A percentile compares a stretch with the other conserved stretches of the same genome.
Evolutionary conservation across 1,140 invertebrate genomes (phyloP).

Genomic region (Neodiprion lecontei): DNA sequence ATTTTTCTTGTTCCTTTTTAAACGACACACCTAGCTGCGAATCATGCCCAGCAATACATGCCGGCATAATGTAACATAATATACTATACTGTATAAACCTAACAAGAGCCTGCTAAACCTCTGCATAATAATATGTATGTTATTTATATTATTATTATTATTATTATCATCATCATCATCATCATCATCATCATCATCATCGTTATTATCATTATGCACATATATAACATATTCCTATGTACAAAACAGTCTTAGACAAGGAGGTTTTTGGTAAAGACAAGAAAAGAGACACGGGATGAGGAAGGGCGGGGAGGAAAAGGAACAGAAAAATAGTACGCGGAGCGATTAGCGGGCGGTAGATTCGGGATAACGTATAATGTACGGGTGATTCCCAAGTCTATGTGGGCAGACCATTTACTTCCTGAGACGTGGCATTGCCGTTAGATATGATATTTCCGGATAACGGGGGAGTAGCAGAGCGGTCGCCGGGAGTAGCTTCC

Average conservation of each 20-base stretch:
- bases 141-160: not conserved
- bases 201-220: conserved; percentile 31
- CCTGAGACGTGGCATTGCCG: conserved; percentile 33
- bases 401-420: conserved; percentile 38
- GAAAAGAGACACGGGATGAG: conserved; percentile 11
- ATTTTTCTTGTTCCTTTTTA: too few relatives aligned
- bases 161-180: conserved; percentile 18
- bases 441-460: conserved; percentile 31
- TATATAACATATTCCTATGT: conserved; percentile 28
- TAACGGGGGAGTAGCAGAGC: conserved; percentile 10
- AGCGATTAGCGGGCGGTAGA: conserved; percentile 20
- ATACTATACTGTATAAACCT: not conserved
- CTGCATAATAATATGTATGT: not conserved
- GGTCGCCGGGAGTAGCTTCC: conserved; percentile 24
- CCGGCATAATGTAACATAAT: too few relatives aligned
- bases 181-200: conserved; percentile 22
- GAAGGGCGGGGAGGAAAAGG: not conserved
- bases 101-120: not conserved
- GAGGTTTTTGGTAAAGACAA: not conserved
- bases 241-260: conserved; percentile 31
- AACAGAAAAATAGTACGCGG: conserved; percentile 6
- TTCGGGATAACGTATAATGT: conserved; percentile 7
- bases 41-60: too few relatives aligned
- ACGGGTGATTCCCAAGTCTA: conserved; percentile 28
- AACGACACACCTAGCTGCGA: too few relatives aligned